Base-by-base conservation (phyloP, 2,888 invertebrate genomes). In the Camptogramma bilineatum region DNA sequence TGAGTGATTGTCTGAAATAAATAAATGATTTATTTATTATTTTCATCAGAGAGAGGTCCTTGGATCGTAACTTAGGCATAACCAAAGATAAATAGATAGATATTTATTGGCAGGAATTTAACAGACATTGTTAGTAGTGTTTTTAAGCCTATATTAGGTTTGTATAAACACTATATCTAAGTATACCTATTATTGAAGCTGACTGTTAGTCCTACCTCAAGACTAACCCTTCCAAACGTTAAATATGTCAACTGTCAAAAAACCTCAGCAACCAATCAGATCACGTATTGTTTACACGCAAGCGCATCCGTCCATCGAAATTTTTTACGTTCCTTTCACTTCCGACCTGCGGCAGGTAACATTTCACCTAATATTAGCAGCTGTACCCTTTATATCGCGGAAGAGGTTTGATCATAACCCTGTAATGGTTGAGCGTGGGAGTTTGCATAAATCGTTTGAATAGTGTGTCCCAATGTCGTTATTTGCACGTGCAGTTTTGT, bases 261-360 rank as follows among this genome's bases (percentile, higher is more conserved):
- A 62, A 62, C 18, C 46, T 59, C 62, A 48, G 58, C 28, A 70
- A 69, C 70, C 70, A 79, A 73, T 73, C 76, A 71, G 71, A 73
- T 77, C 81, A 82, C 79, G 81, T 56, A 84, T 84, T 84, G 82
- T 85, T 79, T 78, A 73, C 74, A 69, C 70, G 74, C 72, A 52
- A 24, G 74, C 73, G 77, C 84, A 82, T 84, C 85, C 78, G 34
- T 56, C 62, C 21, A 46, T 53, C 82, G 78, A 73, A 71, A 78
- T 88, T 88, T 86, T 88, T 88, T 88, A 83, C 77, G 74, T 83
- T 82, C 87, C 90, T 90, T 90, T 90, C 90, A 88, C 90, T 88
- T 90, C 90, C 90, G 88, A 86, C 83, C 85, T 82, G 80, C 74
- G 78, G 75, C 83, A 84, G 87, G 87, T 87, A 88, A 82, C 80